Conservation (phyloP, 2,113 vertebrate species). For the Trichechus manatus region DNA sequence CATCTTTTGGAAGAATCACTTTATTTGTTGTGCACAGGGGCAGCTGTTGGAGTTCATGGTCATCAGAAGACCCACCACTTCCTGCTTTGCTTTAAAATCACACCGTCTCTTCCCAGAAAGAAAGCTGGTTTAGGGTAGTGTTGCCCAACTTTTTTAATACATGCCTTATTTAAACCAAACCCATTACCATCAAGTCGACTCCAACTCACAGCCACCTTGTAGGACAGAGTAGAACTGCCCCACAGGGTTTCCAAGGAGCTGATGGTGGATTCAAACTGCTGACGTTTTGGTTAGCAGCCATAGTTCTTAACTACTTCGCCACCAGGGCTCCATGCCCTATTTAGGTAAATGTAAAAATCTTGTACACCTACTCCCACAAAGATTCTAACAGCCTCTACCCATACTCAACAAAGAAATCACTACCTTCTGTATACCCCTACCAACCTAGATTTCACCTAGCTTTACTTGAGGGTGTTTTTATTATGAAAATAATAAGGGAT, state of each 20-base stretch:
- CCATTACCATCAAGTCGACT: too few relatives aligned
- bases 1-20: constrained; percentile 47
- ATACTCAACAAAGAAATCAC: constrained; percentile 13
- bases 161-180: not conserved
- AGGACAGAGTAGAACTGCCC: too few relatives aligned
- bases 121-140: not conserved
- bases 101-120: not conserved
- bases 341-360: constrained; percentile 46
- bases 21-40: not conserved
- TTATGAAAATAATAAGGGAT: constrained; percentile 27
- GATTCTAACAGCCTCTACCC: not conserved
- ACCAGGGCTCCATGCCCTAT: not conserved
- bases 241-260: too few relatives aligned
- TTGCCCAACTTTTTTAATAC: constrained; percentile 39
- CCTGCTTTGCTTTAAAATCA: constrained; percentile 29
- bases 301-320: too few relatives aligned
- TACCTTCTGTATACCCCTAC: not conserved
- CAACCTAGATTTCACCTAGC: constrained; percentile 8
- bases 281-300: too few relatives aligned
- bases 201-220: too few relatives aligned
- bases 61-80: not conserved
- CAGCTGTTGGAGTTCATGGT: not conserved
- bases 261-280: too few relatives aligned
- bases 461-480: constrained; percentile 24
- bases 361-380: not conserved